Evolutionary conservation across 2,888 invertebrate genomes (phyloP).

Genomic region (Cryptocheilus praepositus): DNA sequence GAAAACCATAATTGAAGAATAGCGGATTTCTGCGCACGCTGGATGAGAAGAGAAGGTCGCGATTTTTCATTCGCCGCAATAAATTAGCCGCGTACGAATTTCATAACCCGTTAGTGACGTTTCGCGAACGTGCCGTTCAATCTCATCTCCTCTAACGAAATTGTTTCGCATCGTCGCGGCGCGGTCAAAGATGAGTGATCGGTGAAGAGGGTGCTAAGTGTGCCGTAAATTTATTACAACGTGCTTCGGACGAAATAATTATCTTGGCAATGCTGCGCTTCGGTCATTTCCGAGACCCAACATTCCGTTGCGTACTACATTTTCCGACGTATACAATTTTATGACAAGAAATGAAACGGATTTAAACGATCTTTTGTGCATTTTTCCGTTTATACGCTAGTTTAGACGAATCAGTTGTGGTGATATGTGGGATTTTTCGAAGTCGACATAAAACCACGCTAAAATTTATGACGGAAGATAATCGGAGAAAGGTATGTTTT

Average conservation of each 20-base stretch:
- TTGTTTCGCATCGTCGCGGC: too few species aligned
- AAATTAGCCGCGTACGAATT: slow-evolving; percentile 60
- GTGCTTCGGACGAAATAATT: slow-evolving; percentile 39
- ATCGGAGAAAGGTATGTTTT: too few species aligned
- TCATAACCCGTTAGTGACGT: slow-evolving; percentile 54
- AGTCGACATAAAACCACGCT: too few species aligned
- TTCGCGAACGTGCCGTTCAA: slow-evolving; percentile 55
- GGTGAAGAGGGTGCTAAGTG: slow-evolving; percentile 9
- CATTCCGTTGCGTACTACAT: not conserved
- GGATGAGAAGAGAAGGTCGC: slow-evolving; percentile 38
- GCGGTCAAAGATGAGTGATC: too few species aligned
- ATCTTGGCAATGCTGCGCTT: slow-evolving; percentile 5
- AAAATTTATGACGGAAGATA: too few species aligned
- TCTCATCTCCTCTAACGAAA: slow-evolving; percentile 21
- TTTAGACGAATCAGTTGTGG: too few species aligned
- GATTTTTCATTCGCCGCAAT: slow-evolving; percentile 55
- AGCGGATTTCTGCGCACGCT: slow-evolving; percentile 58
- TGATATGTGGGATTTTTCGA: too few species aligned
- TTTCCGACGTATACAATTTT: not conserved
- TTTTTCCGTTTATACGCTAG: too few species aligned
- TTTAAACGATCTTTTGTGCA: too few species aligned
- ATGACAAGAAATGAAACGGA: too few species aligned
- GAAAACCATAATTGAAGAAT: slow-evolving; percentile 54
- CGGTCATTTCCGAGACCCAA: slow-evolving; percentile 5
- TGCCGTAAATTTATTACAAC: slow-evolving; percentile 43